Base-by-base conservation (phyloP, 1,140 invertebrate genomes). In the Drosophila nasuta region DNA sequence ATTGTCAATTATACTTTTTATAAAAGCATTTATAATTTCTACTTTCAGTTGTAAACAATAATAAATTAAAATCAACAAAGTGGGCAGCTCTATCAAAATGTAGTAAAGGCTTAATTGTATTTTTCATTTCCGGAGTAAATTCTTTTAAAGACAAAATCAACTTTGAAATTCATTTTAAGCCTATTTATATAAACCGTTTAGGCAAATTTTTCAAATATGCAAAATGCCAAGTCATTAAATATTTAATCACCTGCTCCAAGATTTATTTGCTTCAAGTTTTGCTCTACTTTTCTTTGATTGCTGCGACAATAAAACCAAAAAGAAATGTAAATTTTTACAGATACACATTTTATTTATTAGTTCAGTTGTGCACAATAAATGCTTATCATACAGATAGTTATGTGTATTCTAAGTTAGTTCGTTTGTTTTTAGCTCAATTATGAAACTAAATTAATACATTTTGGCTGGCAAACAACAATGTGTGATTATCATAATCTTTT, bases 381-480 rank as follows among this genome's bases (percentile, higher is more conserved):
- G 76, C 77, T 83, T 80, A 77, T 72, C 79, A 76, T 76, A 73
- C 64, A 63, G 49, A 77, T 70, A 43, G n/a, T 43, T 74, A 73
- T 68, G 35, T 46, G 58, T 65, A 60, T 54, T 63, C 46, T 45
- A 59, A 45, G 58, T 74, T 41, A 51, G 45, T 70, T 60, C 41
- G 28, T 59, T 8, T 41, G 17, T 76, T 62, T 45, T 69, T 45
- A 52, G 66, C 49, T 81, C 35, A 65, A 72, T 77, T 77, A 63
- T 43, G 64, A 65, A 35, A 64, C 83, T 78, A 83, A 83, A 83
- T 88, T 88, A 88, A 88, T 88, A 88, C 82, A 86, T 86, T 77
- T 62, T 64, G 75, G 49, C 62, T 65, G 71, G 62, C 56, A 63
- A 78, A 79, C 57, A 75, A 62, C 66, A 69, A 38, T 33, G 51